These are phyloP conservation scores for Aphelenchoides avenae DNA, from an alignment of 1,140 invertebrate genomes.

Conservation along the genomic window DNA sequence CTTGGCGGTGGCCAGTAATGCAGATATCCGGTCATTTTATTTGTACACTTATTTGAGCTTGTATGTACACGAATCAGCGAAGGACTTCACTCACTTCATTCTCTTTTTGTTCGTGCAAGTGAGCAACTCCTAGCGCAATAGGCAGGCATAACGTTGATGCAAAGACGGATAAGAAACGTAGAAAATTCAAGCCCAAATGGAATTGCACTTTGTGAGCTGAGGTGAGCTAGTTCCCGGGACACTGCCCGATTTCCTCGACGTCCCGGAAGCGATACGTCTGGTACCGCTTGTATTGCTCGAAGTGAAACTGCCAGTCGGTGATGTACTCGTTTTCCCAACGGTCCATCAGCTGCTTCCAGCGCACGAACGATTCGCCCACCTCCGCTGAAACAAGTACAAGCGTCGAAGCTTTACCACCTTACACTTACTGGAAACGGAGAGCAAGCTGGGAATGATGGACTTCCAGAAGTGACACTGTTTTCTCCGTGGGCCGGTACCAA, in stretches of 20 bases:
- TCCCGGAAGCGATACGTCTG: constrained; percentile 48
- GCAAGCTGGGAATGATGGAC: constrained; percentile 81
- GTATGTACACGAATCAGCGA: too few relatives aligned
- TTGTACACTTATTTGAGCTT: too few relatives aligned
- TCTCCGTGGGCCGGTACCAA: constrained; percentile 76
- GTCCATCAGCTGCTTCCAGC: constrained; percentile 63
- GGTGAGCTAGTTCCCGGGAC: too few relatives aligned
- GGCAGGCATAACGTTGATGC: too few relatives aligned
- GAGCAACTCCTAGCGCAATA: too few relatives aligned
- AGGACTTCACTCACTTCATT: too few relatives aligned
- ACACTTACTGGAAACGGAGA: constrained; percentile 66
- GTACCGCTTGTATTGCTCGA: constrained; percentile 60
- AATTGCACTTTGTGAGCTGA: too few relatives aligned
- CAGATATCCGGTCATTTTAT: too few relatives aligned
- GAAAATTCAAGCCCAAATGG: too few relatives aligned
- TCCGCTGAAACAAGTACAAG: constrained; percentile 58
- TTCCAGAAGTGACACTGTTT: constrained; percentile 95
- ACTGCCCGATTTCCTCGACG: too few relatives aligned
- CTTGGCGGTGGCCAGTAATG: constrained; percentile 22
- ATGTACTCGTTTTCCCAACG: constrained; percentile 64
- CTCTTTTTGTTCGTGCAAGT: too few relatives aligned
- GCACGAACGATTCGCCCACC: constrained; percentile 60
- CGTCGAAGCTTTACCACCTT: neutral
- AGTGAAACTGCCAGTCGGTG: constrained; percentile 62
- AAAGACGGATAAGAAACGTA: too few relatives aligned